These are phyloP conservation scores for Apamea crenata DNA, from an alignment of 2,888 invertebrate species.

Conservation along the genomic window DNA sequence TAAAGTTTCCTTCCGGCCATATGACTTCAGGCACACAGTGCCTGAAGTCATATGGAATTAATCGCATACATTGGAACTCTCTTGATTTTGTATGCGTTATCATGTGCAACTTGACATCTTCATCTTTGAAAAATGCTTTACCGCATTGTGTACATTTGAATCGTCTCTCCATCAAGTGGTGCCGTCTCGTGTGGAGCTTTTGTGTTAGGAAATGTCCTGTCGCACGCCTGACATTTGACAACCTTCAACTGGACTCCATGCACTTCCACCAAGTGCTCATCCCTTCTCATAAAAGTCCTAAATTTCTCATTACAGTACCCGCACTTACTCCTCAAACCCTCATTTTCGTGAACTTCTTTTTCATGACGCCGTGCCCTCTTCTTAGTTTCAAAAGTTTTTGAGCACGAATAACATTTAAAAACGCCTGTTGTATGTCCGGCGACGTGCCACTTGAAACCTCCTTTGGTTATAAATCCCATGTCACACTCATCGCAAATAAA, in stretches of 20 bases:
- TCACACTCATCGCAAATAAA: slow-evolving; percentile 76
- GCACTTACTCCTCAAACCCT: slow-evolving; percentile 62
- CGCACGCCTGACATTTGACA: slow-evolving; percentile 70
- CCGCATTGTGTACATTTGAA: slow-evolving; percentile 62
- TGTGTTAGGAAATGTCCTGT: slow-evolving; percentile 83
- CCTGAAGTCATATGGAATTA: too few species aligned
- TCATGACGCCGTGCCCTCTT: slow-evolving; percentile 78
- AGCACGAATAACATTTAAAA: slow-evolving; percentile 78
- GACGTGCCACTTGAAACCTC: slow-evolving; percentile 5
- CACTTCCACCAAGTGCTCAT: slow-evolving; percentile 64
- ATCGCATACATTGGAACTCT: slow-evolving; percentile 78
- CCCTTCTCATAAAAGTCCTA: slow-evolving; percentile 57
- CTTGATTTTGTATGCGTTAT: slow-evolving; percentile 69
- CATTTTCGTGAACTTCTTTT: slow-evolving; percentile 58
- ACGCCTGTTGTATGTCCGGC: slow-evolving; percentile 66
- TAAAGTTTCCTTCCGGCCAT: slow-evolving; percentile 68
- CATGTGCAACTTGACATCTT: slow-evolving; percentile 78
- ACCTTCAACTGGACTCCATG: slow-evolving; percentile 61
- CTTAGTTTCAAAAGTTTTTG: slow-evolving; percentile 79
- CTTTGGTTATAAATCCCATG: slow-evolving; percentile 46
- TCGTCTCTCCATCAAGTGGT: slow-evolving; percentile 70
- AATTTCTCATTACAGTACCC: slow-evolving; percentile 70
- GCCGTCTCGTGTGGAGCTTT: slow-evolving; percentile 82
- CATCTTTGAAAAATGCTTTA: slow-evolving; percentile 53
- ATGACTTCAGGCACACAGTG: slow-evolving; percentile 78